Conservation (phyloP, 2,113 vertebrate species). For the Pterocles gutturalis region DNA sequence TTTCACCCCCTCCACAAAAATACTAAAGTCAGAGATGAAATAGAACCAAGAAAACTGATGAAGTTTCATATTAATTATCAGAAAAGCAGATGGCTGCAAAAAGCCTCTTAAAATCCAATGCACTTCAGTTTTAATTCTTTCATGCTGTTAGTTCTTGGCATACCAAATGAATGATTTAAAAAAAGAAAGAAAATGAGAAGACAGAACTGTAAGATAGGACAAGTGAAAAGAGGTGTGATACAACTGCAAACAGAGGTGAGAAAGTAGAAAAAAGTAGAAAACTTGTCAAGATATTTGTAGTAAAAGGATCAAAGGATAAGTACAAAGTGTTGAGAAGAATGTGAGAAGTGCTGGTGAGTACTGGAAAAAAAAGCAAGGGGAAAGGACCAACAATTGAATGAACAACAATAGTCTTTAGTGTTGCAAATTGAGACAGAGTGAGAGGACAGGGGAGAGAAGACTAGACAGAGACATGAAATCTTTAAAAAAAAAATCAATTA, state of each 20-base stretch:
- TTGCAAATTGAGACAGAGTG: neutral
- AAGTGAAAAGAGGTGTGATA: slow-evolving; percentile 8
- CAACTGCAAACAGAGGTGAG: neutral
- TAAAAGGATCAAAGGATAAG: slow-evolving; percentile 19
- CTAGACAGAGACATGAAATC: neutral
- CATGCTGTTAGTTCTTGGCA: neutral
- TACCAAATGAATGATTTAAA: neutral
- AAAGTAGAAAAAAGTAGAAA: neutral
- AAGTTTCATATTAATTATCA: slow-evolving; percentile 62
- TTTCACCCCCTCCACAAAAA: neutral
- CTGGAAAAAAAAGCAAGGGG: neutral
- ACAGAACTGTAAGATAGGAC: neutral
- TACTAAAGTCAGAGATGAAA: neutral
- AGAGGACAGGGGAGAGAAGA: neutral
- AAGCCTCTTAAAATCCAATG: slow-evolving; percentile 36
- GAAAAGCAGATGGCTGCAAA: slow-evolving; percentile 6
- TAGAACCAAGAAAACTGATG: neutral
- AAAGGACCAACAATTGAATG: neutral
- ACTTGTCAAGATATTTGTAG: neutral
- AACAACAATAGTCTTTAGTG: neutral
- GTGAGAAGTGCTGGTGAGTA: neutral
- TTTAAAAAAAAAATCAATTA: neutral
- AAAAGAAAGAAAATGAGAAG: neutral
- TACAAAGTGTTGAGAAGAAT: neutral
- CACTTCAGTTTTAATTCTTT: slow-evolving; percentile 14